Evolutionary conservation across 2,888 invertebrate species (phyloP).

Genomic region (Ditula angustiorana): DNA sequence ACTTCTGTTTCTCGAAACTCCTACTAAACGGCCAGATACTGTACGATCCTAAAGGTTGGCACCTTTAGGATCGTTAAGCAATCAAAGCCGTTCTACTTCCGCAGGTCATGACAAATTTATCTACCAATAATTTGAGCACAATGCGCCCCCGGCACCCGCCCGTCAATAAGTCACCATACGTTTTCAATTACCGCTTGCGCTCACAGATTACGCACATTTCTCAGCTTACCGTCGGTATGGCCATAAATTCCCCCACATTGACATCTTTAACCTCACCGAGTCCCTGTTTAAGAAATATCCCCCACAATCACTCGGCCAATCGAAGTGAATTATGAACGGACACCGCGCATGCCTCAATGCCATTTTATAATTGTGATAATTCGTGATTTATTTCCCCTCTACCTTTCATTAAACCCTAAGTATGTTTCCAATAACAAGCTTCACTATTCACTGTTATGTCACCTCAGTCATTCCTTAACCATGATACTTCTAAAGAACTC

Average conservation of each 20-base stretch:
- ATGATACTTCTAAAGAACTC: background rate
- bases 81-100: conserved; percentile 21
- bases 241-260: conserved; percentile 38
- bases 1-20: too few relatives aligned
- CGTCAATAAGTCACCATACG: conserved; percentile 38
- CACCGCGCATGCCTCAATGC: conserved; percentile 27
- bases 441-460: background rate
- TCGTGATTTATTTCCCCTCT: conserved; percentile 29
- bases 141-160: conserved; percentile 23
- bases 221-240: conserved; percentile 32
- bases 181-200: conserved; percentile 34
- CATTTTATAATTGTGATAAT: conserved; percentile 38
- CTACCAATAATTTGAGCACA: conserved; percentile 10
- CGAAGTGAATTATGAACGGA: conserved; percentile 38
- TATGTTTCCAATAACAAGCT: too few relatives aligned
- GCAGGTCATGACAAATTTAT: conserved; percentile 30
- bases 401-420: conserved; percentile 16
- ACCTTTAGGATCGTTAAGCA: conserved; percentile 1
- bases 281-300: conserved; percentile 39
- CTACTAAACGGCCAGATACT: too few relatives aligned
- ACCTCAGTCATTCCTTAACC: background rate
- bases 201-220: conserved; percentile 39
- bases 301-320: conserved; percentile 39
- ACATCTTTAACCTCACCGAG: conserved; percentile 35
- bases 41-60: too few relatives aligned